Base-by-base conservation (phyloP, 1,140 invertebrate species). In the Cheumatopsyche charites region DNA sequence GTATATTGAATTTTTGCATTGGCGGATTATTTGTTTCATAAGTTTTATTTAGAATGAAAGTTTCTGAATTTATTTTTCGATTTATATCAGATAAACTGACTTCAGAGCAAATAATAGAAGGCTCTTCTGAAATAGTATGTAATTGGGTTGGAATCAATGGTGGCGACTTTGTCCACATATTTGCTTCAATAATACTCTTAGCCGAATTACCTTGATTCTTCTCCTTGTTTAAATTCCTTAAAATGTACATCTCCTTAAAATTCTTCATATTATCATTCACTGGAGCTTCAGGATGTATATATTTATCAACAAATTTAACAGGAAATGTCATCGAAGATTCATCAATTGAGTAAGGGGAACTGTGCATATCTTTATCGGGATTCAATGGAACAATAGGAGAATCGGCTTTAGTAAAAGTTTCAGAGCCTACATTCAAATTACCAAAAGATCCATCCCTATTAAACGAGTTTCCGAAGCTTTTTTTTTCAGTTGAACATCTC, bases 51-150 rank as follows among this genome's bases (percentile, higher is more conserved):
- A 76, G 23, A 21, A 76, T 63, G 55, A 76, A 76, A 21, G 75
- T 76, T 15, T 76, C 75, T n/a, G 19, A 73, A 12, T 70, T 67
- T 5, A 42, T 12, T 73, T 67, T 73, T 42, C 43, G 66, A 26
- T 52, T 36, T 15, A 25, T 11, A 19, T 71, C 66, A 0, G 11
- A 15, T 11, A 52, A 61, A 36, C 19, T 26, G 12, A 49, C 71
- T 19, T 71, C 52, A 21, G 82, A 78, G 3, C 77, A 79, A 49
- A 78, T 77, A 3, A 81, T 79, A n/a, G 71, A 74, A 62, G 81
- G 82, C 71, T 85, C 83, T 78, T 85, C 82, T 13, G 83, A 82
- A 47, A 85, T 85, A 1, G 82, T 81, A 23, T 83, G 80, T 5
- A 85, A 73, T 15, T 82, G 80, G 19, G 81, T 81, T 0, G 82